Evolutionary conservation across 2,113 vertebrate genomes (phyloP).

Genomic region (Hystrix brachyura): DNA sequence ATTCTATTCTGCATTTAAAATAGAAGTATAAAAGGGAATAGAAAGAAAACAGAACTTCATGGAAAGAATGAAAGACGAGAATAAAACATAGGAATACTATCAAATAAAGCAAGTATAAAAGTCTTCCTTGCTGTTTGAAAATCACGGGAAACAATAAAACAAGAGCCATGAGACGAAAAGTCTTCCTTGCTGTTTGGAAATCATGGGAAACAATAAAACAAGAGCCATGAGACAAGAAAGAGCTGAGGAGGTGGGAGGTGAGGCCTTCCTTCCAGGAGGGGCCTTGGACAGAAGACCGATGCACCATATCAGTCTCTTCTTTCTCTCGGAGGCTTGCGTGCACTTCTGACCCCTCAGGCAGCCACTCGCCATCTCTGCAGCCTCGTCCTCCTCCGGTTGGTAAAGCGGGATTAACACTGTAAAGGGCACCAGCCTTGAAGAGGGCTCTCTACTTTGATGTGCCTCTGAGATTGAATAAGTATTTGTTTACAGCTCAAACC

Average conservation of each 20-base stretch:
- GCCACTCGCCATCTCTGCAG: background rate
- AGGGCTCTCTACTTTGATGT: background rate
- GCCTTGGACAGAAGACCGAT: background rate
- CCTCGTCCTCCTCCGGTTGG: background rate
- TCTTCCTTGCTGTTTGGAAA: background rate
- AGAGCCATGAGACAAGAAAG: background rate
- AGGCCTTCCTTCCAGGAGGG: background rate
- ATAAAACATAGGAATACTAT: background rate
- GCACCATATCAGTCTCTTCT: fast-evolving
- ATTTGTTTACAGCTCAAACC: background rate
- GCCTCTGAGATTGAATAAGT: background rate
- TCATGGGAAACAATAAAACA: background rate
- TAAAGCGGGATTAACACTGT: background rate
- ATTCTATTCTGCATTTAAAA: conserved; percentile 24
- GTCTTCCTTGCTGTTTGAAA: background rate
- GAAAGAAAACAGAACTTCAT: conserved; percentile 23
- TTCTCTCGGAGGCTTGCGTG: background rate
- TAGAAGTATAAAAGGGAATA: conserved; percentile 13
- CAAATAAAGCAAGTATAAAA: background rate
- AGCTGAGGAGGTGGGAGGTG: background rate
- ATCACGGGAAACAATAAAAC: background rate
- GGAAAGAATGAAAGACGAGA: conserved; percentile 8
- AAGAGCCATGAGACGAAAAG: background rate
- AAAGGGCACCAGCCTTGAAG: background rate
- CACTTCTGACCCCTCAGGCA: background rate